Percentiles rank a stretch among this genome's conserved stretches.
These are phyloP conservation scores for Pyrgilauda ruficollis DNA, from an alignment of 2,113 vertebrate species.

Conservation along the genomic window DNA sequence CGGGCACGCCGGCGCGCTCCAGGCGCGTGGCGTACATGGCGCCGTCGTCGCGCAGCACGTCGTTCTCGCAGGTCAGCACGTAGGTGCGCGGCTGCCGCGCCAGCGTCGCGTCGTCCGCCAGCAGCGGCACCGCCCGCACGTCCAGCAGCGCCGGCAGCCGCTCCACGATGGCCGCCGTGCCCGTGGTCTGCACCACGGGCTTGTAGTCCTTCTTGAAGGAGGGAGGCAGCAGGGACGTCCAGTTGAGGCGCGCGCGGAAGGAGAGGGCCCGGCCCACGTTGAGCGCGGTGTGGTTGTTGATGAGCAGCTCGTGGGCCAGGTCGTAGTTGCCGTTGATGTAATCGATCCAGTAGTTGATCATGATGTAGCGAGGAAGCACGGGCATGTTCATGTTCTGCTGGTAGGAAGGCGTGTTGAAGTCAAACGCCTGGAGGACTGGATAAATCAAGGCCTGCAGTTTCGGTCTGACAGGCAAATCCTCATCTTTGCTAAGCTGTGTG, in stretches of 20 bases:
- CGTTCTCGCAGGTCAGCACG: conserved; percentile 91
- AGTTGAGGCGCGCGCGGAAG: conserved; percentile 77
- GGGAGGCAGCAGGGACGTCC: conserved; percentile 80
- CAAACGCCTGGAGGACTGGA: conserved; percentile 90
- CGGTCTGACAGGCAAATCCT: conserved; percentile 66
- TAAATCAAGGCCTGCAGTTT: conserved; percentile 92
- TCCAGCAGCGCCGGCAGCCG: conserved; percentile 83
- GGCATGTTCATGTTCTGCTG: conserved; percentile 89
- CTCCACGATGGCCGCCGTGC: conserved; percentile 71
- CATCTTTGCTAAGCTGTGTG: conserved; percentile 80
- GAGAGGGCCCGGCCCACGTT: conserved; percentile 70
- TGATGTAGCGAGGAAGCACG: conserved; percentile 82
- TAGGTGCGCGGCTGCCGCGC: conserved; percentile 83
- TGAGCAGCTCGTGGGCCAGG: conserved; percentile 78
- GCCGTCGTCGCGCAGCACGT: conserved; percentile 91
- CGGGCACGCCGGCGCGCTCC: conserved; percentile 81
- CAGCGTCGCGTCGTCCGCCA: conserved; percentile 80
- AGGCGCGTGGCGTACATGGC: conserved; percentile 88
- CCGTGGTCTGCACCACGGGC: conserved; percentile 73
- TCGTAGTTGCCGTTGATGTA: conserved; percentile 83
- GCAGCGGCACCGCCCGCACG: conserved; percentile 80
- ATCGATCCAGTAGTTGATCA: conserved; percentile 89
- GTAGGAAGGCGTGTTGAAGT: conserved; percentile 93
- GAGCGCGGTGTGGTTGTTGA: conserved; percentile 90
- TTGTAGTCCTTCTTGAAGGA: conserved; percentile 80